These are phyloP conservation scores for Dynastes grantii DNA, from an alignment of 2,888 invertebrate species.

Conservation along the genomic window DNA sequence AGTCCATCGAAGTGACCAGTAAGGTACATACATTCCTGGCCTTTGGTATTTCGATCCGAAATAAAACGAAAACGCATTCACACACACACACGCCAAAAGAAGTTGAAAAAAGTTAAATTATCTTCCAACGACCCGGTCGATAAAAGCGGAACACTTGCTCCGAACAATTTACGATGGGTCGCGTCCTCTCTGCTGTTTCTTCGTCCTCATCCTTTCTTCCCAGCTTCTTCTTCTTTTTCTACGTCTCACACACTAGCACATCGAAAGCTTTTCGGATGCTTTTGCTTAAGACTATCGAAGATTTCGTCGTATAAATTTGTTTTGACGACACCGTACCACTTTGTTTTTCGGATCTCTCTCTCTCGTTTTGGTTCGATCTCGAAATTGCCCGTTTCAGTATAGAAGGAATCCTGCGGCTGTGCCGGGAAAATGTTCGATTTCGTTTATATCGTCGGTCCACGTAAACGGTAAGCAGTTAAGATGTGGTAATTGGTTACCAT, in stretches of 20 bases:
- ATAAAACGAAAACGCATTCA: slow-evolving; percentile 14
- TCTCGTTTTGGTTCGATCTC: slow-evolving; percentile 7
- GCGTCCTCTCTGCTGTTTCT: slow-evolving; percentile 13
- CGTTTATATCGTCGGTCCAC: background rate
- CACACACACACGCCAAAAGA: slow-evolving; percentile 33
- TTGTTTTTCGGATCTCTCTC: slow-evolving; percentile 20
- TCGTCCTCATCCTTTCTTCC: slow-evolving; percentile 37
- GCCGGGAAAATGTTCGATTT: slow-evolving; percentile 14
- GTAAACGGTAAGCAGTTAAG: slow-evolving; percentile 36
- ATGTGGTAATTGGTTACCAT: slow-evolving; percentile 50
- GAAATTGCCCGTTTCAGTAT: slow-evolving; percentile 16
- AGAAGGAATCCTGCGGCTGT: slow-evolving; percentile 9
- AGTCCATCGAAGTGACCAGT: slow-evolving; percentile 12
- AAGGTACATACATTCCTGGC: slow-evolving; percentile 25
- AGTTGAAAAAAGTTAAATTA: slow-evolving; percentile 41
- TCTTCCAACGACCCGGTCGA: slow-evolving; percentile 41
- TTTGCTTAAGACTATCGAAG: slow-evolving; percentile 41
- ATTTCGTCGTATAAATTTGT: slow-evolving; percentile 46
- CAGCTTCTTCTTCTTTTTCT: slow-evolving; percentile 30
- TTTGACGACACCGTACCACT: slow-evolving; percentile 41
- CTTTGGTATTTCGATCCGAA: slow-evolving; percentile 33
- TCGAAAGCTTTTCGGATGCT: slow-evolving; percentile 5
- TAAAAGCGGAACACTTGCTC: slow-evolving; percentile 46
- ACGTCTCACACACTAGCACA: slow-evolving; percentile 13
- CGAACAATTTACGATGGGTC: slow-evolving; percentile 39